These are phyloP conservation scores for Dendroctonus valens DNA, from an alignment of 1,140 invertebrate genomes.

Conservation along the genomic window DNA sequence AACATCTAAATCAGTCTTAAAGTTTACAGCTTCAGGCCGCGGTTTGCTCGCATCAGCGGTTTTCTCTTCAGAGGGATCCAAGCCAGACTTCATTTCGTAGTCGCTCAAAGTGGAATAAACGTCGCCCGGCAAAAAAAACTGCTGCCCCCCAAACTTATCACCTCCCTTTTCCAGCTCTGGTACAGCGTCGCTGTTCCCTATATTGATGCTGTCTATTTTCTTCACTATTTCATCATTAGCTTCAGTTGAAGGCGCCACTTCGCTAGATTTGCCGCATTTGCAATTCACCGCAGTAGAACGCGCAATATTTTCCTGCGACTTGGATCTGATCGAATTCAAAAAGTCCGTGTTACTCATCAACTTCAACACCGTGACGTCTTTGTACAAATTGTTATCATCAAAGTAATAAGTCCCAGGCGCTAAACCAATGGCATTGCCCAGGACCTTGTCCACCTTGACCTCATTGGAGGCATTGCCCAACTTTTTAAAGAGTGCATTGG, in stretches of 20 bases:
- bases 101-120: background rate
- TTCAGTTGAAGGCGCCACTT: constrained; percentile 5
- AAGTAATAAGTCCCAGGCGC: constrained; percentile 43
- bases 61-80: background rate
- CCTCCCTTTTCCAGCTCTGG: too few species aligned
- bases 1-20: too few species aligned
- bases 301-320: constrained; percentile 1
- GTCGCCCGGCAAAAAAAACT: too few species aligned
- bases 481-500: constrained; percentile 44
- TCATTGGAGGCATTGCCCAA: constrained; percentile 35
- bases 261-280: constrained; percentile 11
- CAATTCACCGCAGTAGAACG: constrained; percentile 10
- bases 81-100: constrained; percentile 9
- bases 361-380: constrained; percentile 42
- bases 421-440: constrained; percentile 41
- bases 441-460: constrained; percentile 39
- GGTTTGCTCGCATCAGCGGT: too few species aligned
- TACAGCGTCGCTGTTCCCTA: background rate
- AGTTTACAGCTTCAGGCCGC: too few species aligned
- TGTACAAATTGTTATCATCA: constrained; percentile 45
- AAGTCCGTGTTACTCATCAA: constrained; percentile 39
- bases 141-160: too few species aligned
- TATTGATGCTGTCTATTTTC: constrained; percentile 17
- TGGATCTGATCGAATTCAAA: constrained; percentile 33
- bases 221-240: constrained; percentile 9